Conservation (phyloP, 2,113 vertebrate genomes). For the Podilymbus podiceps region DNA sequence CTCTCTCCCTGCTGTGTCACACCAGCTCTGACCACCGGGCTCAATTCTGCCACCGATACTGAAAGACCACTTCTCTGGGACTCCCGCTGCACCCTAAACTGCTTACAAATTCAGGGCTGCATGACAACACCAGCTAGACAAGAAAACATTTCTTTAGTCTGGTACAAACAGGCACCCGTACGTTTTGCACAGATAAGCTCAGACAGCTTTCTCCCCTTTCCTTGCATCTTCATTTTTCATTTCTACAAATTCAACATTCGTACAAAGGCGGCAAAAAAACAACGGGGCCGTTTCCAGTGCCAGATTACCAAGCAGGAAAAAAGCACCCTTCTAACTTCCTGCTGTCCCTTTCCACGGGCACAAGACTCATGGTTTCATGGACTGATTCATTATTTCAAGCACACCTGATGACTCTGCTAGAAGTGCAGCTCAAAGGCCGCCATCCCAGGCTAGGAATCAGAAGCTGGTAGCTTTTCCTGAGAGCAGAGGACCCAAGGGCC, state of each 20-base stretch:
- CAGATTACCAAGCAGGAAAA: fast-evolving
- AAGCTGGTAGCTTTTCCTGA: neutral
- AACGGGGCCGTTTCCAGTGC: neutral
- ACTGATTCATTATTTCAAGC: neutral
- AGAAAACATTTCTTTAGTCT: neutral
- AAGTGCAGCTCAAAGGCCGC: neutral
- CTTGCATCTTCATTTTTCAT: neutral
- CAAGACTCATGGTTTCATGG: neutral
- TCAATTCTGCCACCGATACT: fast-evolving
- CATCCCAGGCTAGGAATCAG: neutral
- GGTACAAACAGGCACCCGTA: neutral
- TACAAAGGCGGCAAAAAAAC: neutral
- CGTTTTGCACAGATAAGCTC: neutral
- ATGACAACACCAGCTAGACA: neutral
- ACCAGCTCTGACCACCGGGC: neutral
- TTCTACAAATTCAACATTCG: neutral
- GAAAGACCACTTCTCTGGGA: fast-evolving
- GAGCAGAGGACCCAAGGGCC: neutral
- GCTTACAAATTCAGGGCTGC: neutral
- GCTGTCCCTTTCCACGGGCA: neutral
- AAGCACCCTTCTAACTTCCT: neutral
- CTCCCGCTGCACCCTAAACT: no score
- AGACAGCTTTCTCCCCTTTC: neutral
- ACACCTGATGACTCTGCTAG: neutral
- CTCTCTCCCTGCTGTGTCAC: neutral